Percentiles rank a stretch among this genome's conserved stretches.
Evolutionary conservation across 1,140 invertebrate genomes (phyloP).

Genomic region (Drosophila trapezifrons): DNA sequence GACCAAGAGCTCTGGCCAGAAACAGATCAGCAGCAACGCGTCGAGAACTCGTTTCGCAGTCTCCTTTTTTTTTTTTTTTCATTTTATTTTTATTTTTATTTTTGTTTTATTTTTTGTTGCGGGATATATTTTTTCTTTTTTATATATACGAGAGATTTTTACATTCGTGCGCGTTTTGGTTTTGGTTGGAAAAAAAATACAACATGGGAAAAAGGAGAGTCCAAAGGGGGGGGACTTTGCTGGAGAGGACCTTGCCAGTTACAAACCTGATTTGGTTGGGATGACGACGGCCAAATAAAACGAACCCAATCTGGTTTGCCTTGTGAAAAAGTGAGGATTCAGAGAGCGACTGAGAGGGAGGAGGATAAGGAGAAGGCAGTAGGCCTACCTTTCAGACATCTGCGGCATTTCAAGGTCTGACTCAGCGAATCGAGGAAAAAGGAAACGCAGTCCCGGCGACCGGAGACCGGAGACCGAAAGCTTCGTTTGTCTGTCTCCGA

Average conservation of each 20-base stretch:
- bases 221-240: slow-evolving; percentile 1
- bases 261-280: slow-evolving; percentile 67
- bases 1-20: slow-evolving; percentile 56
- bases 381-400: slow-evolving; percentile 68
- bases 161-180: slow-evolving; percentile 60
- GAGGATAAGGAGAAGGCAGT: background rate
- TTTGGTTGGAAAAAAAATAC: slow-evolving; percentile 6
- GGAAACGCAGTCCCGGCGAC: slow-evolving; percentile 25
- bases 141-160: slow-evolving; percentile 51
- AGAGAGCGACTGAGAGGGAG: background rate
- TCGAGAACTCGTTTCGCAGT: slow-evolving; percentile 59
- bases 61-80: slow-evolving; percentile 23
- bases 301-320: slow-evolving; percentile 75
- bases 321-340: slow-evolving; percentile 43
- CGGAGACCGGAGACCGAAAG: slow-evolving; percentile 25
- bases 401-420: slow-evolving; percentile 82
- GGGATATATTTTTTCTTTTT: slow-evolving; percentile 37
- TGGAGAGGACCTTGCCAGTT: slow-evolving; percentile 71
- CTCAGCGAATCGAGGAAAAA: slow-evolving; percentile 68
- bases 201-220: background rate
- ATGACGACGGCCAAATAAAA: slow-evolving; percentile 32
- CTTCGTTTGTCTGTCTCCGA: slow-evolving; percentile 28
- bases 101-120: slow-evolving; percentile 24
- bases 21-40: slow-evolving; percentile 42
- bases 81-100: slow-evolving; percentile 38